Base-by-base conservation (phyloP, 2,113 vertebrate genomes). In the Callipepla californica region DNA sequence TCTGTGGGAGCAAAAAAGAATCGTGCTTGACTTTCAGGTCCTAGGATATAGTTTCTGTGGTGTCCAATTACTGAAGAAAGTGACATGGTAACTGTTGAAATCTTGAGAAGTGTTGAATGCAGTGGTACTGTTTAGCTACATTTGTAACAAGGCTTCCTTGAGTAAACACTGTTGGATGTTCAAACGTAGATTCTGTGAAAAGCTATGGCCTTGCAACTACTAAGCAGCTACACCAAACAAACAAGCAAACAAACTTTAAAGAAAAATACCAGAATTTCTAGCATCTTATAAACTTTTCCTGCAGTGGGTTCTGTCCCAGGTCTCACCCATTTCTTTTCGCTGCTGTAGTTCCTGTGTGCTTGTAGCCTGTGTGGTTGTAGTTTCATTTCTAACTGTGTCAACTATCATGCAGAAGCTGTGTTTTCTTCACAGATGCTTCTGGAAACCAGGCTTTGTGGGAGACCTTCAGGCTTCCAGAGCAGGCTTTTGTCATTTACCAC, bases 221-320 rank as follows among this genome's bases (percentile, higher is more conserved):
- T 34, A 15, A 69, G 18, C 7, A 61, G 17, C 26, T 11, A 10
- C 32, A 11, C 74, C 78, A 25, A 28, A 62, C 38, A 61, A 34
- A 58, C 21, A 22, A 14, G 17, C 17, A 40, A 26, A 28, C 6
- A 25, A 40, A 20, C 47, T 84, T 55, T 21, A 68, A 80, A 19
- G 25, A 51, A 66, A 67, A 85, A 66, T 19, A 65, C 3, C 44
- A 14, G 2, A 61, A 6, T 61, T 84, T n/a, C 30, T 87, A 22
- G 25, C 34, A 45, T 42, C 50, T 87, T 68, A 48, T 10, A 68
- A 87, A 36, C 18, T 80, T 44, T 70, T 72, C 3, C 32, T 15
- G 0, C 4, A 7, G 18, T 66, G 45, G 10, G 4, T 81, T 89
- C 84, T 72, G 7, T 73, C 79, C 40, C 0, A 0, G 19, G 73